These are phyloP conservation scores for Scaeva pyrastri DNA, from an alignment of 2,888 invertebrate genomes.

Conservation along the genomic window DNA sequence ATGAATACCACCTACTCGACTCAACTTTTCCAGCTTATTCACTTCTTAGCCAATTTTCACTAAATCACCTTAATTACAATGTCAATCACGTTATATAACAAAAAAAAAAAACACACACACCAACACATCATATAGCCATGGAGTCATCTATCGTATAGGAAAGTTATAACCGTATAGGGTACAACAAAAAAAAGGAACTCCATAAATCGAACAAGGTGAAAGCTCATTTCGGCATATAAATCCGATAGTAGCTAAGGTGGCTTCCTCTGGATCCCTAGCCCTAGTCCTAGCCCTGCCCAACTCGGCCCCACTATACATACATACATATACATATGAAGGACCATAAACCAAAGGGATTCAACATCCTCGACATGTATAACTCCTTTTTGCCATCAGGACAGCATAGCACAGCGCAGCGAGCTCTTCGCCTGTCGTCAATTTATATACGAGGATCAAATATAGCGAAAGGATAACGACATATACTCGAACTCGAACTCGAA, in stretches of 20 bases:
- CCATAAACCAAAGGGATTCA: constrained; percentile 65
- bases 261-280: no score
- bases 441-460: constrained; percentile 45
- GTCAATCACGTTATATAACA: constrained; percentile 59
- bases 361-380: constrained; percentile 28
- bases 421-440: constrained; percentile 4
- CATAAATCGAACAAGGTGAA: constrained; percentile 74
- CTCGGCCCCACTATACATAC: no score
- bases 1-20: background rate
- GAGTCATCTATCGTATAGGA: no score
- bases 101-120: background rate
- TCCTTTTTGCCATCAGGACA: background rate
- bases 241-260: constrained; percentile 19
- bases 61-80: constrained; percentile 69
- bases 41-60: constrained; percentile 38
- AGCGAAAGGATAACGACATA: no score
- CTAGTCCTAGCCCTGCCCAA: no score
- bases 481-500: no score
- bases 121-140: no score
- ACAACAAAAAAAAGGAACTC: constrained; percentile 1
- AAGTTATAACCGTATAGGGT: background rate
- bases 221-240: constrained; percentile 73
- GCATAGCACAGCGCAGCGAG: background rate
- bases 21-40: constrained; percentile 4
- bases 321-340: background rate